Base-by-base conservation (phyloP, 1,140 invertebrate genomes). In the Latrodectus geometricus region DNA sequence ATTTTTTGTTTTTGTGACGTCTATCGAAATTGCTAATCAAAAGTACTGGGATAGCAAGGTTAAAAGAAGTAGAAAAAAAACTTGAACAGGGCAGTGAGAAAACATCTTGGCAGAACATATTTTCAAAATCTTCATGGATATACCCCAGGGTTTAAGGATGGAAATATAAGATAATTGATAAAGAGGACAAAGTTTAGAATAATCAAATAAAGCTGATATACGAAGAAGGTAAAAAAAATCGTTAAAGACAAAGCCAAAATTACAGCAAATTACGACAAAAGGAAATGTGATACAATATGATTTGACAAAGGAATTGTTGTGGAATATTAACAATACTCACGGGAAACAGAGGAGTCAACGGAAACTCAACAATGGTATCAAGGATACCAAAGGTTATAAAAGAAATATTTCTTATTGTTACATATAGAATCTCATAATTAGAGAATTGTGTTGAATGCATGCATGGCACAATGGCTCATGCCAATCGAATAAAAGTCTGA, bases 31-130 rank as follows among this genome's bases (percentile, higher is more conserved):
- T 35, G 20, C 7, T 12, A 61, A 56, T 49, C 52, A 72, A 11
- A 82, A 73, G 9, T 8, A 56, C 72, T 56, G 49, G 11, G 52
- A 82, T 14, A 73, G 21, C 8, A 82, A 72, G 15, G 72, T 56
- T 65, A 70, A n/a, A n/a, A 56, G 8, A 0, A 52, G 11, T 1
- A 4, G 9, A 9, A 61, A 61, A 82, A 68, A 56, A 82, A 82
- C 17, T 73, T 72, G 23, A 82, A 82, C 23, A 82, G n/a, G n/a
- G n/a, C n/a, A n/a, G n/a, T n/a, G n/a, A n/a, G n/a, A n/a, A n/a
- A n/a, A n/a, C n/a, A n/a, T n/a, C n/a, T n/a, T n/a, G n/a, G n/a
- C n/a, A n/a, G n/a, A n/a, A n/a, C n/a, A n/a, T n/a, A n/a, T n/a
- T n/a, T n/a, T n/a, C n/a, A n/a, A n/a, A n/a, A n/a, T n/a, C n/a